phyloP scores from a whole-genome alignment of 2,888 invertebrate species.

The Chrysolina americana region DNA sequence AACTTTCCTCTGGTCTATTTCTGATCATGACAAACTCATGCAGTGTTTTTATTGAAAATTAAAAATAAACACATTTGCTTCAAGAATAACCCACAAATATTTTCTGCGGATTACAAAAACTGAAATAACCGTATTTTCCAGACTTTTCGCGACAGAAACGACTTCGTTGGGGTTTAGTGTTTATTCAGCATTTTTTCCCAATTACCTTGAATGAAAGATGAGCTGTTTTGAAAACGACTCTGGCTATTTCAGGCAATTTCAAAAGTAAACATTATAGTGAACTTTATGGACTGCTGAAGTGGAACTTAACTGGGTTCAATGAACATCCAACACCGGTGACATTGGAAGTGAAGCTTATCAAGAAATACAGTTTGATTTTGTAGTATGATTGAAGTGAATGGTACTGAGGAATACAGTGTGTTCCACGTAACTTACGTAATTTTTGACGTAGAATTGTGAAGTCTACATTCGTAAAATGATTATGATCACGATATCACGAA shows the following conservation, averaged over 20 bases:
- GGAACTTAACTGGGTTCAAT: conserved; percentile 38
- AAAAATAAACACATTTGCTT: conserved; percentile 15
- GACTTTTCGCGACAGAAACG: conserved; percentile 38
- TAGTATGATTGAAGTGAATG: neutral
- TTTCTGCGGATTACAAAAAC: conserved; percentile 37
- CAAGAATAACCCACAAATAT: conserved; percentile 29
- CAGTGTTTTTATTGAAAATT: neutral
- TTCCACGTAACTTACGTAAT: too few species aligned
- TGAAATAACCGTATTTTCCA: conserved; percentile 41
- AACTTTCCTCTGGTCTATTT: conserved; percentile 2
- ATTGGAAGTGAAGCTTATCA: conserved; percentile 37
- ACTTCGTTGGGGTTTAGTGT: conserved; percentile 33
- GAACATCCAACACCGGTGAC: conserved; percentile 43
- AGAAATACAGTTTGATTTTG: neutral
- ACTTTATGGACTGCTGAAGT: conserved; percentile 40
- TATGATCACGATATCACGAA: too few species aligned
- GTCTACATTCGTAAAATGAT: too few species aligned
- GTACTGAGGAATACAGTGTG: too few species aligned
- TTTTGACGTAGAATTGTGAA: too few species aligned
- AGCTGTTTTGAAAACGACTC: conserved; percentile 35
- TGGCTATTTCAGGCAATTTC: conserved; percentile 39
- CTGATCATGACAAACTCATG: neutral
- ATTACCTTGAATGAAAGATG: conserved; percentile 39
- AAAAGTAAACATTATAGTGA: conserved; percentile 39
- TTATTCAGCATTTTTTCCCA: conserved; percentile 45